Evolutionary conservation across 2,113 vertebrate genomes (phyloP).

Genomic region (Cygnus buccinator): DNA sequence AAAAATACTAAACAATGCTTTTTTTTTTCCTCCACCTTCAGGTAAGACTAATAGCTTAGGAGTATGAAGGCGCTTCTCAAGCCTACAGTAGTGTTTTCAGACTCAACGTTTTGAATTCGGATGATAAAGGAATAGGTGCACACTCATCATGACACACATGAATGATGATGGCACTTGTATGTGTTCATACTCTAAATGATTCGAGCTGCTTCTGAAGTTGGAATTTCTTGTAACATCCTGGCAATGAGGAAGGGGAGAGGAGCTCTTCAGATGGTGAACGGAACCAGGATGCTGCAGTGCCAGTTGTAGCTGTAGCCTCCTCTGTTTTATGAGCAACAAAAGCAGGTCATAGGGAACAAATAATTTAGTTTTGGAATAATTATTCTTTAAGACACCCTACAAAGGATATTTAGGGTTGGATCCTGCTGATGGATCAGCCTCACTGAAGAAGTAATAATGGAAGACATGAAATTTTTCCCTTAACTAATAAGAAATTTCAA

Average conservation of each 20-base stretch:
- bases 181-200: not conserved
- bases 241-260: not conserved
- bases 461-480: not conserved
- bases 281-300: fast-evolving
- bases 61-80: not conserved
- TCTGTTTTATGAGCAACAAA: not conserved
- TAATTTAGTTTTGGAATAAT: not conserved
- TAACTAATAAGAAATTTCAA: not conserved
- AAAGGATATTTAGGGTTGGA: not conserved
- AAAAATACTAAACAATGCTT: constrained; percentile 37
- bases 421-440: not conserved
- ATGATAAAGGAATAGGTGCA: not conserved
- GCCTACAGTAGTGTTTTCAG: not conserved
- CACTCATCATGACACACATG: fast-evolving
- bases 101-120: fast-evolving
- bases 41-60: not conserved
- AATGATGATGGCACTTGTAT: fast-evolving
- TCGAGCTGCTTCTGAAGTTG: not conserved
- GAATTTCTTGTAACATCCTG: not conserved
- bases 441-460: not conserved
- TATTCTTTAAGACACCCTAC: not conserved
- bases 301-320: not conserved
- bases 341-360: not conserved
- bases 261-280: not conserved
- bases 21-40: not conserved